Base-by-base conservation (phyloP, 2,888 invertebrate species). In the Cepaea hortensis region DNA sequence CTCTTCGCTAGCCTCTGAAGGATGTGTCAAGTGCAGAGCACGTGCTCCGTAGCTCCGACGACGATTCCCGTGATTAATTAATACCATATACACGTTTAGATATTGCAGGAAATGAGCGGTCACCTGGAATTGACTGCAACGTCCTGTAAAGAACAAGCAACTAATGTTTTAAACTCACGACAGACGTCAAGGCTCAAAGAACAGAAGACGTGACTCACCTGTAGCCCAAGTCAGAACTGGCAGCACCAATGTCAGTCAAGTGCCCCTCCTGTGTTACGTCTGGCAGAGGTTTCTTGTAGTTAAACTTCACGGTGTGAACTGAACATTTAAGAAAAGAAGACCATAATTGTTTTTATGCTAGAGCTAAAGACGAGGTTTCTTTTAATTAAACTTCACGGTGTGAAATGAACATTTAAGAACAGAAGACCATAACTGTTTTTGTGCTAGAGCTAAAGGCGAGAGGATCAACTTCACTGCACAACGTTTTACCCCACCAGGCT, bases 241-340 rank as follows among this genome's bases (percentile, higher is more conserved):
- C 72, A 76, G 91, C 90, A n/a, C 90, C 86, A 86, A 91, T 92
- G 85, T 91, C 91, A 2, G 91, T 90, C 83, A 91, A 85, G 87
- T 92, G 87, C 73, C 92, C 93, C 48, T 93, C 92, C 76, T 92
- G 91, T 61, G 89, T 89, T 0, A 92, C 91, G 88, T 93, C 93
- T 13, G 93, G 93, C 9, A 89, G 87, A 2, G 91, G 90, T 70
- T 90, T 87, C 86, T 89, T 88, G 77, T 82, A 88, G 87, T 93
- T 93, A 86, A 93, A 93, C 76, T 85, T 89, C 4, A 92, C 86
- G 18, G 92, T 92, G 72, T 89, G 88, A 35, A 91, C 93, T 93
- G 90, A 18, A 18, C 3, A 68, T 68, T 4, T n/a, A 3, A 68
- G 11, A 55, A 55, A 6, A 55, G 18, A 72, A 23, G 72, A 23